Evolutionary conservation across 2,888 invertebrate genomes (phyloP), one percentile per base, ranked within the genome.

Genomic region (Neoascia interrupta): DNA sequence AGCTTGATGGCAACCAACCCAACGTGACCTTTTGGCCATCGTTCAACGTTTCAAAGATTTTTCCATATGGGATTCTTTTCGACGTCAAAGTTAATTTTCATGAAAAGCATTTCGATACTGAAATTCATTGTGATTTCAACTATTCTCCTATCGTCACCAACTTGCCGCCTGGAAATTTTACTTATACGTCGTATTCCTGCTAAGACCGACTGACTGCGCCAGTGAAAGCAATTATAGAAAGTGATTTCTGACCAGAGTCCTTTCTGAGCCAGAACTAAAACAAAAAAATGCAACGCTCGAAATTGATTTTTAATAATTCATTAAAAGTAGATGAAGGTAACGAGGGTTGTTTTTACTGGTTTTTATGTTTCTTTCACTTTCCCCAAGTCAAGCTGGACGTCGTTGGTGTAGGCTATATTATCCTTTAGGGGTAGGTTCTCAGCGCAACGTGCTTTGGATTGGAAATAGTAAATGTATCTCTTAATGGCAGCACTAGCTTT

Each of bases 261-360:
- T n/a, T n/a, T n/a, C n/a, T n/a, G n/a, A n/a, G n/a, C n/a, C n/a
- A n/a, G n/a, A n/a, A n/a, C n/a, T n/a, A n/a, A n/a, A n/a, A n/a
- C n/a, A n/a, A n/a, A n/a, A n/a, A n/a, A 76, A 53, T 64, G 58
- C 64, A 76, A 64, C 47, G 64, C 36, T 60, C 21, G 58, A 58
- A 76, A 76, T 76, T 70, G 76, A 76, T 76, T 76, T 76, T 76
- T 76, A 76, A 76, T 76, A 76, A 76, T 76, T 76, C 76, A 76
- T 60, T 54, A 66, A 60, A 76, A 70, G 64, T 76, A 56, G 64
- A 76, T 76, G 58, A 75, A 81, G 81, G 81, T 72, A 66, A 68
- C 53, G 31, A 5, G 5, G 37, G 51, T 58, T 37, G 21, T 16
- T 34, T 31, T 23, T 28, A 10, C n/a, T n/a, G n/a, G n/a, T n/a